Conservation (phyloP, 2,113 vertebrate genomes). For the Cryptotis parvus region DNA sequence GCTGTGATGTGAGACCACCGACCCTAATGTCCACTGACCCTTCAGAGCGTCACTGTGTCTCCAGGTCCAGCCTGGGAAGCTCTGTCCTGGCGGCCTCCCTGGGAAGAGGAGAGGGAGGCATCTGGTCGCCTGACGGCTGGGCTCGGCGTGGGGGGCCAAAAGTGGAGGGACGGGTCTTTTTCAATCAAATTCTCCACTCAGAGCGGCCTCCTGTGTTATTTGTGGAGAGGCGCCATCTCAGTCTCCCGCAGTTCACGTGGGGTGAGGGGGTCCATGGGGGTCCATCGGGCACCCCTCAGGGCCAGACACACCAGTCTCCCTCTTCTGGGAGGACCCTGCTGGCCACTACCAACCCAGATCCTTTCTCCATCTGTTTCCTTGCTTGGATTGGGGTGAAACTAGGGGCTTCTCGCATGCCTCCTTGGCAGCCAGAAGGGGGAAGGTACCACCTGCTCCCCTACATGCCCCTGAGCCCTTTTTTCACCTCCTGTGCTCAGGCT, state of each 20-base stretch:
- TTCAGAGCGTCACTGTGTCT: accelerated
- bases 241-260: not conserved
- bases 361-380: not conserved
- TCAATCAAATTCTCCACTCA: not conserved
- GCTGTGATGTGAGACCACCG: constrained; percentile 89
- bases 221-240: no score
- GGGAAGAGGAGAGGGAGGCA: accelerated
- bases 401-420: accelerated
- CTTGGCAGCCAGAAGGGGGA: not conserved
- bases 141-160: not conserved
- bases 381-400: accelerated
- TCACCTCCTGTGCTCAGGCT: no score
- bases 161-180: no score
- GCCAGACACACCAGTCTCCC: no score
- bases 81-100: accelerated
- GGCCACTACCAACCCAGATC: accelerated
- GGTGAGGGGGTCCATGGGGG: not conserved
- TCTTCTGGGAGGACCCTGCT: not conserved
- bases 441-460: not conserved
- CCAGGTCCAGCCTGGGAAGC: not conserved
- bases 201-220: not conserved
- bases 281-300: no score
- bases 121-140: accelerated
- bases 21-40: no score
- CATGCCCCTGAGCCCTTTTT: no score